Conservation (phyloP, 1,140 invertebrate genomes). For the Atta cephalotes region DNA sequence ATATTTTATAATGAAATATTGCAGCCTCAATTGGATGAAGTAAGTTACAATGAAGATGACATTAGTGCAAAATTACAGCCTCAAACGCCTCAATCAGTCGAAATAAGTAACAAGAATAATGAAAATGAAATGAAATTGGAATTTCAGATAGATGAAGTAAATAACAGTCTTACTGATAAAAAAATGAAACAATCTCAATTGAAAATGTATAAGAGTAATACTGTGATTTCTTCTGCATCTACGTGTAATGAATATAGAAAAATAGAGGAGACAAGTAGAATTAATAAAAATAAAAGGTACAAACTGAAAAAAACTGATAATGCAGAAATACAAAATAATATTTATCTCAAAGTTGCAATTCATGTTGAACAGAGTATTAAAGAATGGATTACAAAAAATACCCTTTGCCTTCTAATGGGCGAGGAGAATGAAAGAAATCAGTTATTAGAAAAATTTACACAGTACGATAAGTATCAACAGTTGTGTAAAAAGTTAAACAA, state of each 20-base stretch:
- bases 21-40: constrained; percentile 4
- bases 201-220: not conserved
- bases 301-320: constrained; percentile 47
- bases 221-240: not conserved
- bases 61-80: not conserved
- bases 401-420: constrained; percentile 81
- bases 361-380: constrained; percentile 81
- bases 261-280: constrained; percentile 36
- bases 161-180: not conserved
- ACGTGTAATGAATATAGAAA: not conserved
- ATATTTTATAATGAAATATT: not conserved
- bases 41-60: not conserved
- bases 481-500: constrained; percentile 82
- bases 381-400: constrained; percentile 85
- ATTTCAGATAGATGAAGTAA: not conserved
- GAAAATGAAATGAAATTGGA: constrained; percentile 15
- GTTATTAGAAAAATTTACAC: constrained; percentile 77
- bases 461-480: constrained; percentile 77
- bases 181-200: not conserved
- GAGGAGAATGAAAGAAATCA: constrained; percentile 77
- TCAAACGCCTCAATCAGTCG: not conserved
- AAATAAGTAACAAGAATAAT: not conserved
- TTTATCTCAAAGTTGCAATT: constrained; percentile 69
- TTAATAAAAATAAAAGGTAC: constrained; percentile 37
- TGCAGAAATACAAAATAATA: constrained; percentile 34